phyloP scores from a whole-genome alignment of 2,113 vertebrate species.

The Mustela nigripes region DNA sequence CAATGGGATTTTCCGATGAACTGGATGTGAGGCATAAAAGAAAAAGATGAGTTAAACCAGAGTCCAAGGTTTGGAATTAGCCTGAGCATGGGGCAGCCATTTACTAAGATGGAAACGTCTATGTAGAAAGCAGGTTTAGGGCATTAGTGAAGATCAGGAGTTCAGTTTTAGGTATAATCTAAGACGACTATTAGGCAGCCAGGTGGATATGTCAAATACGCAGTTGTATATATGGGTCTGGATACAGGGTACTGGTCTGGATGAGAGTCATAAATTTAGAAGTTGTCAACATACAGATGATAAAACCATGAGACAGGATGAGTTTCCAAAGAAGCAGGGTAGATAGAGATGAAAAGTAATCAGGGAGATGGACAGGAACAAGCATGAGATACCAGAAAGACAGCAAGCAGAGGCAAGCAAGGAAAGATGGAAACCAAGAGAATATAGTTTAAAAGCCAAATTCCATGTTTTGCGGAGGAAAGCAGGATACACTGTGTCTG shows the following conservation, averaged over 20 bases:
- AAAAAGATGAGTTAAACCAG: background rate
- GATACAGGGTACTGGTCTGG: background rate
- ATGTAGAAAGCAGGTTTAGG: background rate
- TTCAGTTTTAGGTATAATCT: background rate
- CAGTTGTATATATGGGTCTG: background rate
- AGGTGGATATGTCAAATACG: background rate
- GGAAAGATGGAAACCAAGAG: background rate
- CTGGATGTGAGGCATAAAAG: background rate
- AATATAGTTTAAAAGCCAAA: background rate
- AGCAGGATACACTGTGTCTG: background rate
- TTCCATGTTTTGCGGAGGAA: background rate
- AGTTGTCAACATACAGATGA: background rate
- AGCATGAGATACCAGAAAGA: background rate
- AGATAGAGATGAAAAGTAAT: background rate
- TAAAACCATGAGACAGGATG: background rate
- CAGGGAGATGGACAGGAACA: background rate
- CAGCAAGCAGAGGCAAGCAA: background rate
- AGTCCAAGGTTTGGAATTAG: background rate
- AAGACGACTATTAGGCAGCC: background rate
- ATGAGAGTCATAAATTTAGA: background rate
- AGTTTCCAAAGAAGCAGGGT: background rate
- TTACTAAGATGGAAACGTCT: background rate
- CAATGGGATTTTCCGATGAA: background rate
- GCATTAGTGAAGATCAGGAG: background rate
- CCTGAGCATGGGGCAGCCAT: background rate